Conservation (phyloP, 2,888 invertebrate species). For the Amphimallon solstitiale region DNA sequence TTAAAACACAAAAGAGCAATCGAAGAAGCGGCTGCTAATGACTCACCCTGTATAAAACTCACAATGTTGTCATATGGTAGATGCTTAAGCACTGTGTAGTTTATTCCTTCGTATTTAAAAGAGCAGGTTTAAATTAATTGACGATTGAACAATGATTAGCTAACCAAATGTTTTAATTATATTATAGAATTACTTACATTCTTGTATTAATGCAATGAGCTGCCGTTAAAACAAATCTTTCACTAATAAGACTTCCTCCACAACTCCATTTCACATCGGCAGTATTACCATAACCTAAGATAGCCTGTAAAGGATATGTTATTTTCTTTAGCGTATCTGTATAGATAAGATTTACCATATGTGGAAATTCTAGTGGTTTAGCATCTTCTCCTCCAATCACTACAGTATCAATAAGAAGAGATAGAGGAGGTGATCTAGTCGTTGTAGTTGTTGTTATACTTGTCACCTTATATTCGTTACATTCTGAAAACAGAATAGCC, state of each 20-base stretch:
- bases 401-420: not conserved
- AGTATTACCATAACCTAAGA: constrained; percentile 53
- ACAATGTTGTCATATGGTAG: too few species aligned
- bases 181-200: constrained; percentile 45
- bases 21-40: too few species aligned
- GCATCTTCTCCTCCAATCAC: constrained; percentile 33
- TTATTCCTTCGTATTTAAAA: too few species aligned
- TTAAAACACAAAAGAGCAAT: too few species aligned
- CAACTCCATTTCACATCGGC: constrained; percentile 66
- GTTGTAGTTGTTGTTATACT: not conserved
- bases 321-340: not conserved
- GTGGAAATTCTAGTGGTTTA: constrained; percentile 29
- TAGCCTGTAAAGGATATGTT: constrained; percentile 47
- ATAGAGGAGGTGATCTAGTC: not conserved
- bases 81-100: too few species aligned
- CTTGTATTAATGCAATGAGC: constrained; percentile 68
- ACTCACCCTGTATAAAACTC: too few species aligned
- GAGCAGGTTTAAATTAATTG: too few species aligned
- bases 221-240: constrained; percentile 73
- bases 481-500: too few species aligned
- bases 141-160: too few species aligned
- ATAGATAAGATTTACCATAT: constrained; percentile 41
- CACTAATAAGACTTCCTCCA: constrained; percentile 74
- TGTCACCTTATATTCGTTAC: too few species aligned
- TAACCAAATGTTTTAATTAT: too few species aligned